phyloP scores from a whole-genome alignment of 2,113 vertebrate species.

The Thamnaconus septentrionalis region DNA sequence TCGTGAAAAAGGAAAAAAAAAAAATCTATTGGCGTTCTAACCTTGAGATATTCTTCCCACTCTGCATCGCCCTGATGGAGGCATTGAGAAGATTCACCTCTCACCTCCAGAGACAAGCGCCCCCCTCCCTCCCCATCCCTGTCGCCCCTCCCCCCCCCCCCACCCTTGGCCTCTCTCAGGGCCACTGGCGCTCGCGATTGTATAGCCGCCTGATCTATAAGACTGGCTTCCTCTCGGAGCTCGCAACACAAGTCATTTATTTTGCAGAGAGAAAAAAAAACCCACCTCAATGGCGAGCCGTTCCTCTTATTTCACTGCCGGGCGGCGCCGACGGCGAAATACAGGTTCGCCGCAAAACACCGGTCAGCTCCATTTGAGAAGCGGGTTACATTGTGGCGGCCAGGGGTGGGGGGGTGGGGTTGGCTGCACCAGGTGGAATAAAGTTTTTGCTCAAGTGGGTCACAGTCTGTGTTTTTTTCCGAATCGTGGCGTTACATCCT shows the following conservation, averaged over 20 bases:
- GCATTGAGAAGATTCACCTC: slow-evolving; percentile 62
- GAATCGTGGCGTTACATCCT: background rate
- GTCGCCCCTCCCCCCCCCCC: slow-evolving; percentile 15
- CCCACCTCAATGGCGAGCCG: slow-evolving; percentile 26
- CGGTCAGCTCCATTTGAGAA: slow-evolving; percentile 28
- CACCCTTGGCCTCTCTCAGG: slow-evolving; percentile 57
- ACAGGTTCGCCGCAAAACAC: slow-evolving; percentile 34
- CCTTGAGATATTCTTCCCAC: slow-evolving; percentile 67
- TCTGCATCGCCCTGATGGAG: slow-evolving; percentile 57
- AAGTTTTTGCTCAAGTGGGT: slow-evolving; percentile 15
- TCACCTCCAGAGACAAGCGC: slow-evolving; percentile 64
- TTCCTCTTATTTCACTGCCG: slow-evolving; percentile 14
- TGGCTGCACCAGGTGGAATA: slow-evolving; percentile 2
- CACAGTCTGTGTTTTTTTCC: background rate
- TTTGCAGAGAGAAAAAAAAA: slow-evolving; percentile 16
- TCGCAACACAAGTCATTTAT: slow-evolving; percentile 54
- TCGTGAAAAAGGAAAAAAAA: slow-evolving; percentile 7
- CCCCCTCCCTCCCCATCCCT: slow-evolving; percentile 1
- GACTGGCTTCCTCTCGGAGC: slow-evolving; percentile 29
- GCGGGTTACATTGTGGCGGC: background rate
- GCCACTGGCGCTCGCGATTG: slow-evolving; percentile 56
- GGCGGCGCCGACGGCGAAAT: slow-evolving; percentile 24
- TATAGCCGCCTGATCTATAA: slow-evolving; percentile 40
- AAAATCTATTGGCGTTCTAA: slow-evolving; percentile 58
- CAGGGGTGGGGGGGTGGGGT: too few relatives aligned